Conservation (phyloP, 2,888 invertebrate genomes). For the Troglohyphantes excavatus region DNA sequence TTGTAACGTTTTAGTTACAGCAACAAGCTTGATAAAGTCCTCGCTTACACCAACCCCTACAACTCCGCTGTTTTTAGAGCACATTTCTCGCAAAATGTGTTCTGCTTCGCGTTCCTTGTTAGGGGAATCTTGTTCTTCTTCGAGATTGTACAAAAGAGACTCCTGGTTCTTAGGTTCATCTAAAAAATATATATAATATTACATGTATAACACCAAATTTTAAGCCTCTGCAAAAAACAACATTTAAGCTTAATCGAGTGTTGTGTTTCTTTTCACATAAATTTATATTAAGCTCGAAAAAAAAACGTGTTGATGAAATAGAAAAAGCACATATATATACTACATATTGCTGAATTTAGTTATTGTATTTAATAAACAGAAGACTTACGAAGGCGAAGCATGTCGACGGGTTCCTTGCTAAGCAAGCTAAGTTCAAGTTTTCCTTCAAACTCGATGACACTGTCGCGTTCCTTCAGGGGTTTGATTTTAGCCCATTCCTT, state of each 20-base stretch:
- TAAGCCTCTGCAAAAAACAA: too few species aligned
- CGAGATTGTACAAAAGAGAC: conserved; percentile 32
- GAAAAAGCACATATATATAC: too few species aligned
- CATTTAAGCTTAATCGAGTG: too few species aligned
- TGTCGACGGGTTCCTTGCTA: neutral
- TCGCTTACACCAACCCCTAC: conserved; percentile 46
- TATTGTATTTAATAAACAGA: too few species aligned
- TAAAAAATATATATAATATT: conserved; percentile 4
- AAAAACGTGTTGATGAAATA: too few species aligned
- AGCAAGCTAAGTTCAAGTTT: conserved; percentile 8
- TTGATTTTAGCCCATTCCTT: conserved; percentile 46
- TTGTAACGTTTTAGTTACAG: neutral
- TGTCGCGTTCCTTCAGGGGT: conserved; percentile 29
- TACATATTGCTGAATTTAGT: too few species aligned
- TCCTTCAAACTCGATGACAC: conserved; percentile 54
- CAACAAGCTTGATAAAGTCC: conserved; percentile 43
- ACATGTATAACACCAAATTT: too few species aligned
- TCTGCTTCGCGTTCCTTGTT: conserved; percentile 55
- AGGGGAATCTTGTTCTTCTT: conserved; percentile 36
- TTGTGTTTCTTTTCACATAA: too few species aligned
- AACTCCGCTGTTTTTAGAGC: conserved; percentile 32
- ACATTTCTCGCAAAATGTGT: conserved; percentile 49
- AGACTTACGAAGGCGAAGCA: conserved; percentile 4
- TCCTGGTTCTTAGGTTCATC: neutral
- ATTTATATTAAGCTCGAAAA: too few species aligned